Conservation (phyloP, 2,113 vertebrate species). For the Eretmodus cyanostictus region DNA sequence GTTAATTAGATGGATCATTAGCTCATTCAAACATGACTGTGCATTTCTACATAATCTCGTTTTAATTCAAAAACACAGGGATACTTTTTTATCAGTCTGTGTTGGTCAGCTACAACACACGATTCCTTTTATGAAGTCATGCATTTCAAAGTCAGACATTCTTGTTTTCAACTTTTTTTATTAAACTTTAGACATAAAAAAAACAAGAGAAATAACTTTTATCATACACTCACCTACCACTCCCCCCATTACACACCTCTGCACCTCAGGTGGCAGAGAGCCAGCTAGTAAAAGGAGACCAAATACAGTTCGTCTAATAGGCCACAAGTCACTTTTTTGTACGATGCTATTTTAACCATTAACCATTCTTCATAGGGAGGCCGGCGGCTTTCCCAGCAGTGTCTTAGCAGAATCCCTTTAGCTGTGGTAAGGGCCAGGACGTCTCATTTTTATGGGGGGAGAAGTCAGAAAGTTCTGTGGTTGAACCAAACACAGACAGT, state of each 20-base stretch:
- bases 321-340: background rate
- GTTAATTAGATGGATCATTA: background rate
- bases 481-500: background rate
- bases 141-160: background rate
- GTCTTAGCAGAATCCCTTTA: background rate
- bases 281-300: background rate
- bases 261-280: background rate
- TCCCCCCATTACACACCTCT: background rate
- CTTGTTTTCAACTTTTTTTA: background rate
- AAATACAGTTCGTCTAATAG: background rate
- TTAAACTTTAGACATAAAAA: background rate
- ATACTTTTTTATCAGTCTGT: background rate
- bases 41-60: background rate
- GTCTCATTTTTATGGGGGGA: background rate
- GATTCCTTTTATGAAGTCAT: background rate
- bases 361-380: background rate
- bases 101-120: background rate
- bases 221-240: background rate
- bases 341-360: background rate
- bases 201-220: background rate
- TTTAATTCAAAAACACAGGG: background rate
- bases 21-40: background rate
- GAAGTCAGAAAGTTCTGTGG: background rate
- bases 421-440: background rate
- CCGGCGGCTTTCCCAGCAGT: background rate